Evolutionary conservation across 2,113 vertebrate species (phyloP).

Genomic region (Trematomus loennbergii): DNA sequence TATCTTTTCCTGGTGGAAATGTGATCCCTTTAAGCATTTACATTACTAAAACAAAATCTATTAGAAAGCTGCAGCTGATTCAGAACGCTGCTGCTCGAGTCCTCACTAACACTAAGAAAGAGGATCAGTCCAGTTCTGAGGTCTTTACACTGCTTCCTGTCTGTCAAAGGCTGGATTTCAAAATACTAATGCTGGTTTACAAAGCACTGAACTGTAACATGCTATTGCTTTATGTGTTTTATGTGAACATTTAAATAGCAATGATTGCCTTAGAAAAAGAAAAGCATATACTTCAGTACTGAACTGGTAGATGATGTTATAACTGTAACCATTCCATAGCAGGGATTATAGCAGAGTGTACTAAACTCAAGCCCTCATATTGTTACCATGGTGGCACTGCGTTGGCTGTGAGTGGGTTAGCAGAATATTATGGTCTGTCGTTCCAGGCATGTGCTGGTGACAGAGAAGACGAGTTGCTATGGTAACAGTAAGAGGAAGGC

Average conservation of each 20-base stretch:
- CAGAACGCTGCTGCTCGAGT: too few species aligned
- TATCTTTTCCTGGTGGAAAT: too few species aligned
- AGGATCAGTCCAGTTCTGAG: too few species aligned
- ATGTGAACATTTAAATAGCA: background rate
- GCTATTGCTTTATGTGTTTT: background rate
- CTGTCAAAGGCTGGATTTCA: too few species aligned
- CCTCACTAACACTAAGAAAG: too few species aligned
- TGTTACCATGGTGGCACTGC: conserved; percentile 46
- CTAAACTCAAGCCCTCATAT: conserved; percentile 27
- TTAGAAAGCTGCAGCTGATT: too few species aligned
- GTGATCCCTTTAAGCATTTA: too few species aligned
- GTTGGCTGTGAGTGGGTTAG: conserved; percentile 68
- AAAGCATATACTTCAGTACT: background rate
- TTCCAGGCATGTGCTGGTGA: conserved; percentile 65
- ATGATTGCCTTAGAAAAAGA: background rate
- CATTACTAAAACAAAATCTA: too few species aligned
- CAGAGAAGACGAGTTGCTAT: conserved; percentile 59
- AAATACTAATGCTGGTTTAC: too few species aligned
- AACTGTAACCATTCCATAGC: background rate
- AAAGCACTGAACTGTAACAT: too few species aligned
- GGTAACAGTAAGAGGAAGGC: conserved; percentile 55
- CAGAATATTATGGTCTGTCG: conserved; percentile 65
- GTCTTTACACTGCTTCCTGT: too few species aligned
- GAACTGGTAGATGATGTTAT: too few species aligned
- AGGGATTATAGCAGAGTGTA: background rate